Evolutionary conservation across 2,113 vertebrate genomes (phyloP).

Genomic region (Micromys minutus): DNA sequence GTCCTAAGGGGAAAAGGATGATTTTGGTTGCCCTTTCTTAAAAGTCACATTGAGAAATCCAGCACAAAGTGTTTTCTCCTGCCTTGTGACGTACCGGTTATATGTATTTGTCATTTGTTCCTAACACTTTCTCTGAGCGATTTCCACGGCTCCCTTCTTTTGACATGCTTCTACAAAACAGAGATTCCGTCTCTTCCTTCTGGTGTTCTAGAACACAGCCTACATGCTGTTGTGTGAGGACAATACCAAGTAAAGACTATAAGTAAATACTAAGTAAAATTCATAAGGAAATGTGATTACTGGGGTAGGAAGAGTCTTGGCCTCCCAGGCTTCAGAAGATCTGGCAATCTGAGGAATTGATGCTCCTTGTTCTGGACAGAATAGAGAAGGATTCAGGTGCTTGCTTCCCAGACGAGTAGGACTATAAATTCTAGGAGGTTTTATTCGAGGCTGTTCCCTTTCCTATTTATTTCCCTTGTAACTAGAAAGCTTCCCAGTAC

Average conservation of each 20-base stretch:
- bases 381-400: not conserved
- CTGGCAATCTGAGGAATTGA: not conserved
- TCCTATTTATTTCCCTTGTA: not conserved
- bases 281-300: not conserved
- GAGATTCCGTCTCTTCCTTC: not conserved
- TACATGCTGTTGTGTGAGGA: not conserved
- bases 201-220: not conserved
- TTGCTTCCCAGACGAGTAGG: not conserved
- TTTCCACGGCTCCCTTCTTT: not conserved
- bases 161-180: not conserved
- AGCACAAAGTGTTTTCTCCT: not conserved
- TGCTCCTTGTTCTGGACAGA: not conserved
- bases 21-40: not conserved
- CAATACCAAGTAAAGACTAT: not conserved
- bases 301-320: not conserved
- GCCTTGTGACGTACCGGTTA: not conserved
- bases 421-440: constrained; percentile 2
- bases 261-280: not conserved
- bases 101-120: not conserved
- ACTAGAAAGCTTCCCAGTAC: constrained; percentile 24
- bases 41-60: not conserved
- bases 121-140: not conserved
- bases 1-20: not conserved
- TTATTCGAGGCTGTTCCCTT: not conserved
- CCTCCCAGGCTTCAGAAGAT: not conserved